phyloP scores from a whole-genome alignment of 2,888 invertebrate genomes.

The Conistra vaccinii region DNA sequence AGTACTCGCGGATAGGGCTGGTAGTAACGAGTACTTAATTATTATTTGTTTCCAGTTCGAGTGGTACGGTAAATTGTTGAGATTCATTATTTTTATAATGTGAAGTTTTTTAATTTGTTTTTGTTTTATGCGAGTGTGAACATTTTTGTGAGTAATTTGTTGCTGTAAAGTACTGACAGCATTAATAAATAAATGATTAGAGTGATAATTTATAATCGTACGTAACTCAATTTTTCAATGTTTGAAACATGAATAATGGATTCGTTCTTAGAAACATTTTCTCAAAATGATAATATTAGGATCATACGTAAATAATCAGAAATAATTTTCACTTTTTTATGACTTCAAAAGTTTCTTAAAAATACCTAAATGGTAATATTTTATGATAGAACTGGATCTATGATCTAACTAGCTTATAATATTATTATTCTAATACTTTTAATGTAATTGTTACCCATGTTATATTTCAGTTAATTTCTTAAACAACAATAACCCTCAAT shows the following conservation, averaged over 20 bases:
- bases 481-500: not conserved
- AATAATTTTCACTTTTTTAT: too few relatives aligned
- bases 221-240: too few relatives aligned
- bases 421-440: not conserved
- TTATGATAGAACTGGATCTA: too few relatives aligned
- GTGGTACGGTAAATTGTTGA: constrained; percentile 48
- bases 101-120: constrained; percentile 13
- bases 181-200: too few relatives aligned
- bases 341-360: too few relatives aligned
- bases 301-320: too few relatives aligned
- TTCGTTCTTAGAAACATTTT: too few relatives aligned
- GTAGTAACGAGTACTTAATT: constrained; percentile 70
- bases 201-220: too few relatives aligned
- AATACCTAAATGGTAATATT: too few relatives aligned
- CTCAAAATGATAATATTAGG: too few relatives aligned
- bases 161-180: not conserved
- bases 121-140: not conserved
- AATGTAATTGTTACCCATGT: not conserved
- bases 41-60: constrained; percentile 68
- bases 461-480: not conserved
- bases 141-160: not conserved
- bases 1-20: constrained; percentile 64
- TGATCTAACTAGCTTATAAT: not conserved
- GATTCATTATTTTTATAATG: constrained; percentile 22
- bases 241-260: too few relatives aligned